A percentile compares a stretch with the other conserved stretches of the same genome.
Evolutionary conservation across 2,113 vertebrate species (phyloP).

Genomic region (Falco punctatus): DNA sequence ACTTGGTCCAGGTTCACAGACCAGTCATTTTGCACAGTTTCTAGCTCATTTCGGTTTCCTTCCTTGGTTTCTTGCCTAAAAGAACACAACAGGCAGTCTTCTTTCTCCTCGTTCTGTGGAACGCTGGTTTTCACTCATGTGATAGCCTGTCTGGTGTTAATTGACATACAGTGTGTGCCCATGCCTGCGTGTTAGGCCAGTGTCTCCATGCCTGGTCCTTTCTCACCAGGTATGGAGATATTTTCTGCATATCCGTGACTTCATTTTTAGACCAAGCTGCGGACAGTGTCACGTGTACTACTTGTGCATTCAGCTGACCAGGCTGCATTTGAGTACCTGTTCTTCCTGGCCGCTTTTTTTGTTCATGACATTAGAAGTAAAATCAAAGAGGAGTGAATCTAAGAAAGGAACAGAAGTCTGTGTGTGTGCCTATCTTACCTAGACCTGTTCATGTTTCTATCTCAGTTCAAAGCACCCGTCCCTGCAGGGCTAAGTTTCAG

Average conservation of each 20-base stretch:
- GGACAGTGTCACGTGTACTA: background rate
- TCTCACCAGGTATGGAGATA: background rate
- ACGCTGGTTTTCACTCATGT: background rate
- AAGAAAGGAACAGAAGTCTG: background rate
- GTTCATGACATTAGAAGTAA: background rate
- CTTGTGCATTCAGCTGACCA: background rate
- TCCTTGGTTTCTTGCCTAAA: background rate
- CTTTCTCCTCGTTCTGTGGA: background rate
- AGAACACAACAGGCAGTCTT: background rate
- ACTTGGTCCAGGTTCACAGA: background rate
- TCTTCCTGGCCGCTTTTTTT: background rate
- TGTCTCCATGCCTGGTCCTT: background rate
- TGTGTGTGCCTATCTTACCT: background rate
- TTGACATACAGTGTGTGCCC: background rate
- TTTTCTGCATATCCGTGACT: background rate
- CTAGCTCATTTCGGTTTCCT: background rate
- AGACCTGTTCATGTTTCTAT: background rate
- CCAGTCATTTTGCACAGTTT: background rate
- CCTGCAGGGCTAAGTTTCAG: background rate
- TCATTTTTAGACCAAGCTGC: background rate
- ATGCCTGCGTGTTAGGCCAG: rapidly evolving
- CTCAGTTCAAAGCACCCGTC: background rate
- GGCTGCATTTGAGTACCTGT: background rate
- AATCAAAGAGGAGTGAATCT: background rate
- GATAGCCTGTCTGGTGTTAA: rapidly evolving